phyloP scores from a whole-genome alignment of 2,797 vertebrate genomes.

The Pristis pectinata region DNA sequence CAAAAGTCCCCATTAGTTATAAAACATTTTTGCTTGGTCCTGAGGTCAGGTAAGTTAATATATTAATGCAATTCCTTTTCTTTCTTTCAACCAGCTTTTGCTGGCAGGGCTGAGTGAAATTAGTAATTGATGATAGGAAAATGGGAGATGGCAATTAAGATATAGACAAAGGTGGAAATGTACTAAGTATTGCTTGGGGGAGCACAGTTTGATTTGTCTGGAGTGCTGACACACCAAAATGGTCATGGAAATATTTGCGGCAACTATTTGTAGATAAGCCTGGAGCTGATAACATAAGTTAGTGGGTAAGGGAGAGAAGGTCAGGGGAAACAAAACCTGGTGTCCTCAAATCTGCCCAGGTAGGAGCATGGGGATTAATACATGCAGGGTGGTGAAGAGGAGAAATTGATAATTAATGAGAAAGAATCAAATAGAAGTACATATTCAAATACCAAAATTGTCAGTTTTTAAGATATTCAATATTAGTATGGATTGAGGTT shows the following conservation, averaged over 20 bases:
- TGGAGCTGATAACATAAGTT: background rate
- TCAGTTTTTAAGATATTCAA: no score
- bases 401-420: background rate
- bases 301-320: background rate
- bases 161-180: background rate
- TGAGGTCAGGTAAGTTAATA: background rate
- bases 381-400: background rate
- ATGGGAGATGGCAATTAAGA: background rate
- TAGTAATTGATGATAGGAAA: background rate
- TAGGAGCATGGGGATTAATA: background rate
- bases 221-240: background rate
- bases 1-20: background rate
- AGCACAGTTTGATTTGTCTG: background rate
- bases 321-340: background rate
- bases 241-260: background rate
- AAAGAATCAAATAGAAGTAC: background rate
- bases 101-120: background rate
- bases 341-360: background rate
- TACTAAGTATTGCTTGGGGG: background rate
- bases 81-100: background rate
- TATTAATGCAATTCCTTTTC: background rate
- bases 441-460: no score
- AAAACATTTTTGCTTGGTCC: background rate
- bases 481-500: no score
- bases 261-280: background rate